Evolutionary conservation across 1,140 invertebrate species (phyloP).

Genomic region (Drosophila mojavensis): DNA sequence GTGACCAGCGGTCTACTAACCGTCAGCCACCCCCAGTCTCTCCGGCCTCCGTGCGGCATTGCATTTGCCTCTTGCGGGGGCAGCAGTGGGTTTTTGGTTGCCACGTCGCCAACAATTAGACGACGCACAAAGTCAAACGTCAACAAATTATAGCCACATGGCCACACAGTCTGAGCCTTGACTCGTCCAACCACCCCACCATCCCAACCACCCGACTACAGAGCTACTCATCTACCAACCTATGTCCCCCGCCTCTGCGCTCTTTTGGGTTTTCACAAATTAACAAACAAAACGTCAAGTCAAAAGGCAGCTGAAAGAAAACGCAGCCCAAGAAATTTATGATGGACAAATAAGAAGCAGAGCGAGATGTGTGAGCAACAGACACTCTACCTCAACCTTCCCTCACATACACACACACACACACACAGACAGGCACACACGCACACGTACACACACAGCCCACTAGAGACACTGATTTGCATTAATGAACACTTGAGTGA

Average conservation of each 20-base stretch:
- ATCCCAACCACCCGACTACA: not conserved
- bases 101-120: constrained; percentile 73
- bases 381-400: constrained; percentile 23
- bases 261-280: constrained; percentile 58
- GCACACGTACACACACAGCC: constrained; percentile 16
- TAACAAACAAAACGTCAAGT: constrained; percentile 76
- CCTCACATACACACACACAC: not conserved
- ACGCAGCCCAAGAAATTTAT: constrained; percentile 47
- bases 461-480: constrained; percentile 77
- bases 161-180: constrained; percentile 49
- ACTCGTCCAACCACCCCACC: not conserved
- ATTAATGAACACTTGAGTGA: constrained; percentile 80
- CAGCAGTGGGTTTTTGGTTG: constrained; percentile 10
- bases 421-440: constrained; percentile 1
- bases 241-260: not conserved
- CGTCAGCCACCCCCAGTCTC: not conserved
- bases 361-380: constrained; percentile 11
- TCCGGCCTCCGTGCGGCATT: constrained; percentile 9
- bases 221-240: not conserved
- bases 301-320: constrained; percentile 60
- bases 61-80: constrained; percentile 43
- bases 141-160: constrained; percentile 83
- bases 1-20: constrained; percentile 61
- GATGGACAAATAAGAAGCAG: constrained; percentile 25
- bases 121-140: constrained; percentile 82